Conservation (phyloP, 64 coral and sea anemone species). For the Stylophora pistillata region DNA sequence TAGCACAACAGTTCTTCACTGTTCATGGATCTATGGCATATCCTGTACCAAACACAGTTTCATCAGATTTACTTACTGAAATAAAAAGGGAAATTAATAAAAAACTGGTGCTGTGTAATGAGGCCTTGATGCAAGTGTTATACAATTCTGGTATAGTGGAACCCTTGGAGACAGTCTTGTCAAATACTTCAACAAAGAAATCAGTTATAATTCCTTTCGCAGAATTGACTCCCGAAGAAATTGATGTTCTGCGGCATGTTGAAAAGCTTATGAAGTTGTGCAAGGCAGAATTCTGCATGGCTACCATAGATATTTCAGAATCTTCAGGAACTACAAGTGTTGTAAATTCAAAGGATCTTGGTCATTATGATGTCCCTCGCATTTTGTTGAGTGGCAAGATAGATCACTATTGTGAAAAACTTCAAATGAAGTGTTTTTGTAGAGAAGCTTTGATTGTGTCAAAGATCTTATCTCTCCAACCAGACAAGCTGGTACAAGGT, state of each 20-base stretch:
- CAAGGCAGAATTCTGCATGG: constrained; percentile 43
- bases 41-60: constrained; percentile 50
- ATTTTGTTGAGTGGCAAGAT: not conserved
- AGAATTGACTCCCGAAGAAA: constrained; percentile 52
- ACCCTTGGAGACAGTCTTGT: constrained; percentile 45
- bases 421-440: not conserved
- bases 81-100: constrained; percentile 54
- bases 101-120: constrained; percentile 61
- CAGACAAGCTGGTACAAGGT: constrained; percentile 1
- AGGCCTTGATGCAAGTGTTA: constrained; percentile 31
- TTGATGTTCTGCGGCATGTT: constrained; percentile 43
- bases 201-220: constrained; percentile 46
- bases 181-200: constrained; percentile 13
- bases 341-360: constrained; percentile 3
- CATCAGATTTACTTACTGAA: constrained; percentile 35
- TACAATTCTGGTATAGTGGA: constrained; percentile 45
- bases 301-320: constrained; percentile 27
- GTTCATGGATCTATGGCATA: constrained; percentile 63
- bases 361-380: constrained; percentile 40
- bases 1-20: constrained; percentile 58
- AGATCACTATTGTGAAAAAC: not conserved
- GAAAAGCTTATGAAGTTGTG: constrained; percentile 50
- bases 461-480: constrained; percentile 2
- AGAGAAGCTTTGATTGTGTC: not conserved
- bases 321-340: not conserved